Evolutionary conservation across 2,888 invertebrate species (phyloP), one percentile per base, ranked within the genome.

Genomic region (Apocheima hispidaria): DNA sequence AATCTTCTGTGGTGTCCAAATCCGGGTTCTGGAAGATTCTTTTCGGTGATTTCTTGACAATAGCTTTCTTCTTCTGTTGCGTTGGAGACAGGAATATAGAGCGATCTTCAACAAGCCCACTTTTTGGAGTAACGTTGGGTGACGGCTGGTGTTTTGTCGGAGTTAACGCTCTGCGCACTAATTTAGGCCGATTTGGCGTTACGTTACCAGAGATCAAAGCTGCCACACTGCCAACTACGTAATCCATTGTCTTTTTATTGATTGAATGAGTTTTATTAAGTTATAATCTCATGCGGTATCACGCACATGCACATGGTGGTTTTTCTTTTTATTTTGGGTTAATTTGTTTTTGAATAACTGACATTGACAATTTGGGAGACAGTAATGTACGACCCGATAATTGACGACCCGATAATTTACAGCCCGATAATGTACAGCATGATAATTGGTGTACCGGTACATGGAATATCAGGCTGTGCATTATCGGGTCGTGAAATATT

Each of bases 121-220:
- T 90, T 73, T 90, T 92, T 0, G 92, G 92, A 26, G 92, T 92
- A 35, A 92, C 90, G 65, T 90, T 88, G 0, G 91, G 89, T 0
- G 92, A 92, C 7, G 79, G 78, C 63, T 86, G 88, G 51, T 90
- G 90, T 85, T 92, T 92, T 33, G 82, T 87, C 0, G 93, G 93
- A 46, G 93, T 93, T 60, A 88, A 57, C 0, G 92, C 90, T 70
- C 82, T 85, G 66, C 84, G 85, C 1, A 82, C 51, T 9, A 92
- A 78, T 78, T 89, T 93, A 0, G 92, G 91, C 21, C 94, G 88
- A 68, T 92, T 94, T 6, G 93, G 93, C 1, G 94, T 93, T 35
- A 92, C 92, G 63, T 92, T 90, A 46, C 94, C 94, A 16, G 94
- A 90, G 76, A 94, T 90, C 69, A 94, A 79, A 65, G 94, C 94